Evolutionary conservation across 2,888 invertebrate genomes (phyloP), one percentile per base, ranked within the genome.

Genomic region (Vesta saturnalis): DNA sequence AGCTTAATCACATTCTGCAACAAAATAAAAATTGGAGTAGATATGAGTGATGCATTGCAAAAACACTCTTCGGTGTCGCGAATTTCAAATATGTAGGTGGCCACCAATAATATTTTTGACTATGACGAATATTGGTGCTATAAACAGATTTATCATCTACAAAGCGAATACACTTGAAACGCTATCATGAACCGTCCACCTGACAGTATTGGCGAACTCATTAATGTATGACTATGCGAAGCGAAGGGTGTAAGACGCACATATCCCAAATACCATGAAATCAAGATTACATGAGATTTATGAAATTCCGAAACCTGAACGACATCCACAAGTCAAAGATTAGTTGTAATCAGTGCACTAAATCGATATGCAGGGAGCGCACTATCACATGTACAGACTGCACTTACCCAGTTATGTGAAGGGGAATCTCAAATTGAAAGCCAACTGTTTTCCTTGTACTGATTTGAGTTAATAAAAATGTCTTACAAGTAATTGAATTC

Each of bases 1-100:
- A 12, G 4, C 5, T 52, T 61, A 12, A 18, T 61, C 10, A 61
- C 54, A 23, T 35, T 54, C 19, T 61, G 35, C 15, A 60, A 47
- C 19, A 49, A 49, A 30, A 60, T 52, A 10, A 23, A 60, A 35
- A 49, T 49, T 52, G 30, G 52, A 12, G 30, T 60, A 16, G 60
- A 52, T 30, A 52, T 35, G 14, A 30, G 35, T 60, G 49, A 60
- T 18, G 52, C 30, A 30, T 35, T 23, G 18, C 16, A 52, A 35
- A 60, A 43, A 52, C 15, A 49, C 5, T 60, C 49, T 35, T 52
- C 23, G 18, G 52, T 52, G 18, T 60, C 52, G 23, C 10, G n/a
- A 22, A 23, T 52, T 23, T 23, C 30, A 4, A 60, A 35, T 10
- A 22, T n/a, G n/a, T n/a, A n/a, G 12, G 23, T n/a, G n/a, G n/a